These are phyloP conservation scores for Rhinopomastus cyanomelas DNA, from an alignment of 2,113 vertebrate species.

Conservation along the genomic window DNA sequence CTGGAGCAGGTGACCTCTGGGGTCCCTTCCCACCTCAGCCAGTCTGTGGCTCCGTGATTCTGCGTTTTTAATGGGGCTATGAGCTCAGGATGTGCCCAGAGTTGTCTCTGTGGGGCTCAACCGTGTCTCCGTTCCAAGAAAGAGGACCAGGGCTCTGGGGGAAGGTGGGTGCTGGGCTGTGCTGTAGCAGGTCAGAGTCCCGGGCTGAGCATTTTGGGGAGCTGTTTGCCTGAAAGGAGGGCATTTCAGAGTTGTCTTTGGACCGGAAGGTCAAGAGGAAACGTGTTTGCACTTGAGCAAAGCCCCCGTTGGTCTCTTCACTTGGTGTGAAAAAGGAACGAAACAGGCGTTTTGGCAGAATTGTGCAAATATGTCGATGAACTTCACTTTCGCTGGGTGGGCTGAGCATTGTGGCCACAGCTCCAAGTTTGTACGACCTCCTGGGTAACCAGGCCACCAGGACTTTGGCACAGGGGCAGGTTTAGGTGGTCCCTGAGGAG, in stretches of 20 bases:
- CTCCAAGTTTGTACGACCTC: too few species aligned
- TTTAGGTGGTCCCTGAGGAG: too few species aligned
- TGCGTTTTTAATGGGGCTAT: rapidly evolving
- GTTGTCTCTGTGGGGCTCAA: not conserved
- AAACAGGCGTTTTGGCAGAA: not conserved
- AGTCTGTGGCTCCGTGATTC: too few species aligned
- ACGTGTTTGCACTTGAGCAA: not conserved
- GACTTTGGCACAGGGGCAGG: too few species aligned
- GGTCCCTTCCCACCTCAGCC: too few species aligned
- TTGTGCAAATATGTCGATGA: not conserved
- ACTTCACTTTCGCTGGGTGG: not conserved
- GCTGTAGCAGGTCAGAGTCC: rapidly evolving
- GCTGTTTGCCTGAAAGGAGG: not conserved
- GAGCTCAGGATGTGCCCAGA: not conserved
- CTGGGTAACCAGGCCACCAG: too few species aligned
- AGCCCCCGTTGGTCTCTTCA: not conserved
- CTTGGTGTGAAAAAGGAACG: not conserved
- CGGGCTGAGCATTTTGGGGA: not conserved
- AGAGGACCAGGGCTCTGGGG: not conserved
- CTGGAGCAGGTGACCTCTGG: too few species aligned
- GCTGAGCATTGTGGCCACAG: not conserved
- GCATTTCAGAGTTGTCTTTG: not conserved
- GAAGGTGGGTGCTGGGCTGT: not conserved
- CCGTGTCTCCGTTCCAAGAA: rapidly evolving
- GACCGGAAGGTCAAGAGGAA: not conserved